Evolutionary conservation across 2,113 vertebrate genomes (phyloP), one percentile per base, ranked within the genome.

Genomic region (Calonectris borealis): DNA sequence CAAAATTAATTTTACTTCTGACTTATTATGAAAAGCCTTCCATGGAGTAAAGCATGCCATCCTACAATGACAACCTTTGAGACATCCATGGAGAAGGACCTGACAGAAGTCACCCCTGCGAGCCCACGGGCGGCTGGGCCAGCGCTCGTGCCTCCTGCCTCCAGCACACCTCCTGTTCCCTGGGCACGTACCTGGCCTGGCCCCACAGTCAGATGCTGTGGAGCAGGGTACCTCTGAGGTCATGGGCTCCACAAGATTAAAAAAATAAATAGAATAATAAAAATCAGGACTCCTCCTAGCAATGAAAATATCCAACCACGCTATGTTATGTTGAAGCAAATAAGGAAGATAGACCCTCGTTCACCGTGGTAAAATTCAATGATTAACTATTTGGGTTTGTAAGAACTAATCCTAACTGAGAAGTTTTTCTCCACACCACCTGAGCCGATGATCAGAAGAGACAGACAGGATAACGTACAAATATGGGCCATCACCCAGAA

Each of bases 381-480:
- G 0, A 36, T 38, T 16, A 51, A 40, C 44, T 22, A 18, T 17
- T 25, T 27, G 66, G 36, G 14, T 31, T 46, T 77, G 26, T 36
- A n/a, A 65, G 62, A 42, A 40, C 29, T 68, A 25, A 82, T 18
- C 34, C 48, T 86, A 44, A 19, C 24, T 29, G 32, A 48, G 75
- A 44, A 31, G 13, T 11, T 83, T 64, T 83, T 60, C 38, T 16
- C 13, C 61, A 12, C 3, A 40, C 8, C n/a, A 10, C 48, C 38
- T 4, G 20, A 31, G 38, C 2, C 27, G n/a, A 3, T 16, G n/a
- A 38, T 6, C 32, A 73, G 49, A 46, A 48, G 32, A 62, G 34
- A 42, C 3, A 16, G 34, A 5, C 14, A 17, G 24, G 21, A 3
- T 2, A 7, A 31, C 0, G 6, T 0, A 4, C 13, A 16, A 36